Evolutionary conservation across 2,888 invertebrate genomes (phyloP).

Genomic region (Cerceris ruficornis): DNA sequence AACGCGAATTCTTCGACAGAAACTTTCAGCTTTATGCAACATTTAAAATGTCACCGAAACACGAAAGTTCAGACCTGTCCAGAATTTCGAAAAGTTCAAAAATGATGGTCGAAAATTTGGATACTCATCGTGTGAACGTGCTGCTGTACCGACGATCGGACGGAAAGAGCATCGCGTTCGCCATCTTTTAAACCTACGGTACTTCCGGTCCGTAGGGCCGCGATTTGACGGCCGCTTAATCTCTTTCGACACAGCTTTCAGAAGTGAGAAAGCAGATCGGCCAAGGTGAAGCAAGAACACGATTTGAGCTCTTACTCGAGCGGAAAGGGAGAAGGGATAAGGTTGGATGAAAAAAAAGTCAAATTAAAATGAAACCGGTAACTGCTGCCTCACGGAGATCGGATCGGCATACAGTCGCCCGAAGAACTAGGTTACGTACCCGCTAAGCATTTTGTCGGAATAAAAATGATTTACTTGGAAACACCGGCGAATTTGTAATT

Average conservation of each 20-base stretch:
- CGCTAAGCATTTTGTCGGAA: background rate
- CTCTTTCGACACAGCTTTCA: conserved; percentile 10
- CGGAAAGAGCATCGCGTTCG: too few species aligned
- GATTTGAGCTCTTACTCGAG: conserved; percentile 15
- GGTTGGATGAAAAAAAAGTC: conserved; percentile 24
- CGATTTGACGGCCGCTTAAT: conserved; percentile 21
- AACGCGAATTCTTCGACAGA: too few species aligned
- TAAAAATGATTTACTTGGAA: background rate
- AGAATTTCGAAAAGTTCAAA: too few species aligned
- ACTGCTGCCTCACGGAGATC: conserved; percentile 28
- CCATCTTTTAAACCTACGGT: background rate
- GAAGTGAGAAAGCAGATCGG: conserved; percentile 39
- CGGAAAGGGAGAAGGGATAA: conserved; percentile 20
- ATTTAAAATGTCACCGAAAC: too few species aligned
- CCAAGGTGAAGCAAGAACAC: conserved; percentile 35
- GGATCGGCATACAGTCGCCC: conserved; percentile 4
- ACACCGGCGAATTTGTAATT: background rate
- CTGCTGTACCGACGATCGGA: too few species aligned
- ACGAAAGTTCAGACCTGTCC: too few species aligned
- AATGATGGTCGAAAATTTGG: too few species aligned
- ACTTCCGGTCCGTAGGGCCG: background rate
- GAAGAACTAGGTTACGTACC: conserved; percentile 29
- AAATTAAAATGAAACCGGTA: conserved; percentile 57
- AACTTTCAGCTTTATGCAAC: too few species aligned
- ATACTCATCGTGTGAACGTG: too few species aligned